phyloP scores from a whole-genome alignment of 2,113 vertebrate species.

The Eidolon helvum region DNA sequence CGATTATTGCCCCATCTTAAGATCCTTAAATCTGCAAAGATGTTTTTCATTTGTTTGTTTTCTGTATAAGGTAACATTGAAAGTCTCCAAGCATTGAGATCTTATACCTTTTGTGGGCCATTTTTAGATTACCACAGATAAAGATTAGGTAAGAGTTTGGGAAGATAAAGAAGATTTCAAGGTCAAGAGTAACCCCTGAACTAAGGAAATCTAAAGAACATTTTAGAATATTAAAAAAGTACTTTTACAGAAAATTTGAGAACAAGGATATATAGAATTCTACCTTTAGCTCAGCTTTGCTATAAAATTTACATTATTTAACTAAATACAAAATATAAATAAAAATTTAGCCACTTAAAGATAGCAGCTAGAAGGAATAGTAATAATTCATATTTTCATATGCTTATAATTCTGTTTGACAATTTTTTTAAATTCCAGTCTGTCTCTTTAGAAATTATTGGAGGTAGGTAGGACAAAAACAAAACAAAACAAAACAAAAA shows the following conservation, averaged over 20 bases:
- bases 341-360: not conserved
- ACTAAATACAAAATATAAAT: not conserved
- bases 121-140: not conserved
- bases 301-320: not conserved
- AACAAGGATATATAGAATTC: not conserved
- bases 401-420: not conserved
- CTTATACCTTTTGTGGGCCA: not conserved
- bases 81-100: not conserved
- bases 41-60: not conserved
- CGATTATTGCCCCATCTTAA: not conserved
- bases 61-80: not conserved
- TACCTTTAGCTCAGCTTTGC: not conserved
- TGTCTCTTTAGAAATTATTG: not conserved
- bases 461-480: rapidly evolving
- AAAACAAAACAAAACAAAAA: too few species aligned
- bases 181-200: not conserved
- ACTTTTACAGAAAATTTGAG: not conserved
- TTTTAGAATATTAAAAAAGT: not conserved
- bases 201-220: not conserved
- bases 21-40: not conserved
- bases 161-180: not conserved
- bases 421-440: not conserved
- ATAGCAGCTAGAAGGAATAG: not conserved
- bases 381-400: not conserved
- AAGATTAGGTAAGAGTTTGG: not conserved